Evolutionary conservation across 1,140 invertebrate species (phyloP).

Genomic region (Branchinecta lindahli): DNA sequence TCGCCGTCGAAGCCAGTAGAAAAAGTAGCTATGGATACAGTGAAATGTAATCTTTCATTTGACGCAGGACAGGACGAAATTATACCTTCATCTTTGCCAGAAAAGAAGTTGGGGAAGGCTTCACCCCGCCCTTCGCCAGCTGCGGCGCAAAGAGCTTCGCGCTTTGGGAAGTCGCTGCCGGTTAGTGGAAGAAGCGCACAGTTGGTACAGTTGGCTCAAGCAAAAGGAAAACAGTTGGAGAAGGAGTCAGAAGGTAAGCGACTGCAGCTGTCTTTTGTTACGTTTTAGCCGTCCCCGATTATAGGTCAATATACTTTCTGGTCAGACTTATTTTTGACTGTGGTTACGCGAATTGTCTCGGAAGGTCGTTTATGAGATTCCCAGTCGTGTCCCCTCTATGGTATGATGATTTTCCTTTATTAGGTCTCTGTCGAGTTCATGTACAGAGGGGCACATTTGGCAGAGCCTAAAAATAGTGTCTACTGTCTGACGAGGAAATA

Average conservation of each 20-base stretch:
- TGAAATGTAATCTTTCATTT: background rate
- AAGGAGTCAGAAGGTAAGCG: background rate
- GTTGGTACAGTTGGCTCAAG: background rate
- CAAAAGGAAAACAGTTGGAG: slow-evolving; percentile 1
- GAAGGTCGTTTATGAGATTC: no score
- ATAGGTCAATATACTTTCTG: no score
- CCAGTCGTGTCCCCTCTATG: no score
- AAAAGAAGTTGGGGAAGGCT: background rate
- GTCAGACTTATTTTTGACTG: no score
- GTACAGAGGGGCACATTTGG: no score
- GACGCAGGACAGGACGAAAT: background rate
- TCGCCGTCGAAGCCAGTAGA: background rate
- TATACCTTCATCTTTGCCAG: background rate
- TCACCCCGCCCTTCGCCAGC: background rate
- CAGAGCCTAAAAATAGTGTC: no score
- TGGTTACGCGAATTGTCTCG: no score
- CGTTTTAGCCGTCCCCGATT: no score
- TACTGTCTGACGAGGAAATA: no score
- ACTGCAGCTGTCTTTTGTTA: background rate
- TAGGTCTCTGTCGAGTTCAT: no score
- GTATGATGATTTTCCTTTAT: no score
- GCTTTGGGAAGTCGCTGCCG: background rate
- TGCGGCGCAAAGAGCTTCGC: background rate
- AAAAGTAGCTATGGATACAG: background rate
- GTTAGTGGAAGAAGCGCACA: slow-evolving; percentile 2